phyloP scores from a whole-genome alignment of 2,113 vertebrate species.

The Australoheros scitulus region DNA sequence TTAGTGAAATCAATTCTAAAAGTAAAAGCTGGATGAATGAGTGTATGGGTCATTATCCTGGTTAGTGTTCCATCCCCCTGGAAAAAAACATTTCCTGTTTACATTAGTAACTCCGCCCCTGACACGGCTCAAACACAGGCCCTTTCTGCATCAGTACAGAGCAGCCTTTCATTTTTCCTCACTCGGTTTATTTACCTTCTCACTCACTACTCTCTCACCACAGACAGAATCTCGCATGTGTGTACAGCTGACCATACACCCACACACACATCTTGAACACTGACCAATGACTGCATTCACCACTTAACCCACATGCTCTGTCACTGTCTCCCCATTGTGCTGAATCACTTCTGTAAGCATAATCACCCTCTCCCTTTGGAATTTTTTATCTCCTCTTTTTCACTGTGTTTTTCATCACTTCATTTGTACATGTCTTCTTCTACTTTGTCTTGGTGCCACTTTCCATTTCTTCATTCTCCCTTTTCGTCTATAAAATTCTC shows the following conservation, averaged over 20 bases:
- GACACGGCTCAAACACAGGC: conserved; percentile 68
- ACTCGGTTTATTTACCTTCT: conserved; percentile 67
- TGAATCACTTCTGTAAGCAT: conserved; percentile 38
- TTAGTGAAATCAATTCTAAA: conserved; percentile 19
- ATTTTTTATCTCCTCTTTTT: not conserved
- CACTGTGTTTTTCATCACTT: conserved; percentile 21
- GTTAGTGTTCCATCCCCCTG: conserved; percentile 45
- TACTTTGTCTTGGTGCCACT: conserved; percentile 8
- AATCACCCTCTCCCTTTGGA: not conserved
- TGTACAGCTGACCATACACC: not conserved
- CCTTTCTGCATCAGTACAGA: conserved; percentile 67
- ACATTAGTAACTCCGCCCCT: conserved; percentile 68
- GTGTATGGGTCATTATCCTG: not conserved
- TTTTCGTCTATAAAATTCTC: not conserved
- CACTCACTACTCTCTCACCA: conserved; percentile 59
- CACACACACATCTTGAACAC: conserved; percentile 4
- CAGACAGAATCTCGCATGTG: conserved; percentile 50
- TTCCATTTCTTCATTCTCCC: conserved; percentile 28
- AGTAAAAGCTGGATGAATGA: not conserved
- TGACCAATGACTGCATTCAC: conserved; percentile 27
- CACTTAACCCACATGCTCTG: conserved; percentile 44
- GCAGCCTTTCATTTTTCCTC: conserved; percentile 65
- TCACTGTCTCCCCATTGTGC: conserved; percentile 33
- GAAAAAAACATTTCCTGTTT: conserved; percentile 82
- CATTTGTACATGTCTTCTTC: conserved; percentile 2